phyloP scores from a whole-genome alignment of 2,113 vertebrate species.

The Bos javanicus region DNA sequence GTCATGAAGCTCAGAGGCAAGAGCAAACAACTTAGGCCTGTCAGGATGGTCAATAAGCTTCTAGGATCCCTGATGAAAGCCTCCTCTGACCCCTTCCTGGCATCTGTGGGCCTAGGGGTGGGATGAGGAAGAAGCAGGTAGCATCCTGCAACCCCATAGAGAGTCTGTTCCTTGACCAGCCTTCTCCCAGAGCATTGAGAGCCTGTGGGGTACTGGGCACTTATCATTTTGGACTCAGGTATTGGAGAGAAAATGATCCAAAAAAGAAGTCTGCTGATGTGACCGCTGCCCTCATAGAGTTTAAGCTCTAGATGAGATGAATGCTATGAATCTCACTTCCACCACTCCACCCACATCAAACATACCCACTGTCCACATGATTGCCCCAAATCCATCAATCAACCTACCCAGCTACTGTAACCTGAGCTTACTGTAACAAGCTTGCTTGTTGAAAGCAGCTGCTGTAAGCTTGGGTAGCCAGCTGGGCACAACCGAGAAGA shows the following conservation, averaged over 20 bases:
- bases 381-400: not conserved
- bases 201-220: not conserved
- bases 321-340: not conserved
- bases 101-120: not conserved
- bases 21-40: not conserved
- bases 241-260: not conserved
- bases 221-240: not conserved
- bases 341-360: not conserved
- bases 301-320: not conserved
- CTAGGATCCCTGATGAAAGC: not conserved
- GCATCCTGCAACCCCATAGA: not conserved
- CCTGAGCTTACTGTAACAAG: not conserved
- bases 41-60: not conserved
- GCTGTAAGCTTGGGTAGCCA: not conserved
- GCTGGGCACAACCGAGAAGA: not conserved
- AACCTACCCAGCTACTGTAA: not conserved
- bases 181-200: not conserved
- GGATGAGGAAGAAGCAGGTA: not conserved
- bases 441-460: not conserved
- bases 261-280: not conserved
- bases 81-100: not conserved
- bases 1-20: not conserved
- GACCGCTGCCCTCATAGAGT: not conserved
- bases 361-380: not conserved
- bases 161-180: not conserved